Evolutionary conservation across 1,140 invertebrate species (phyloP).

Genomic region (Periplaneta americana): DNA sequence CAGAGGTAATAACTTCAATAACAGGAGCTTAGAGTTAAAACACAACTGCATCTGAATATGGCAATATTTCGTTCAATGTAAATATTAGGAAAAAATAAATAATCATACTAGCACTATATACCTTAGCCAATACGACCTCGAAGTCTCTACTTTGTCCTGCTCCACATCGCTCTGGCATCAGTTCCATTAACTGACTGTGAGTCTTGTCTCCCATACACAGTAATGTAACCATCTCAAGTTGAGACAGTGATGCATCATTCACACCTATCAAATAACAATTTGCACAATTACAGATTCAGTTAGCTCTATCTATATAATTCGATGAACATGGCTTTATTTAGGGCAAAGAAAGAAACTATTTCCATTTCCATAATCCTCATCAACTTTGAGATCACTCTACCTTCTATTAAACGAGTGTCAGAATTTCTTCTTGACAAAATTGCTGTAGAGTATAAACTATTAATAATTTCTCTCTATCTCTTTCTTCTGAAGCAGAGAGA

Average conservation of each 20-base stretch:
- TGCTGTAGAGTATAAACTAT: too few species aligned
- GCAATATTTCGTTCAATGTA: background rate
- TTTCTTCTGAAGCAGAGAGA: too few species aligned
- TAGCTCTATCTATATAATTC: too few species aligned
- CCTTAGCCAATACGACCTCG: slow-evolving; percentile 74
- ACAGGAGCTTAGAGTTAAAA: background rate
- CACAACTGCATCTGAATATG: background rate
- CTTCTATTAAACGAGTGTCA: too few species aligned
- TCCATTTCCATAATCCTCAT: too few species aligned
- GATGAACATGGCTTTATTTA: too few species aligned
- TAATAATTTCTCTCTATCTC: too few species aligned
- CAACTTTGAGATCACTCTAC: too few species aligned
- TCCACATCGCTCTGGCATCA: slow-evolving; percentile 92
- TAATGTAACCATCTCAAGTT: slow-evolving; percentile 88
- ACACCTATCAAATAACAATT: slow-evolving; percentile 53
- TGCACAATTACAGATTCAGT: too few species aligned
- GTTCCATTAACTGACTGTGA: slow-evolving; percentile 89
- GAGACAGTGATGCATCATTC: slow-evolving; percentile 63
- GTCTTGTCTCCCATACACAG: slow-evolving; percentile 92
- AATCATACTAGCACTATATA: too few species aligned
- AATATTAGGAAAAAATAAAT: background rate
- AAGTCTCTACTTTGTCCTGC: slow-evolving; percentile 86
- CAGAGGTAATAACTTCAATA: background rate
- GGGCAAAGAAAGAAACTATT: too few species aligned
- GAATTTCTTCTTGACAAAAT: too few species aligned